Evolutionary conservation across 2,113 vertebrate species (phyloP), one percentile per base, ranked within the genome.

Genomic region (Scytalopus superciliaris): DNA sequence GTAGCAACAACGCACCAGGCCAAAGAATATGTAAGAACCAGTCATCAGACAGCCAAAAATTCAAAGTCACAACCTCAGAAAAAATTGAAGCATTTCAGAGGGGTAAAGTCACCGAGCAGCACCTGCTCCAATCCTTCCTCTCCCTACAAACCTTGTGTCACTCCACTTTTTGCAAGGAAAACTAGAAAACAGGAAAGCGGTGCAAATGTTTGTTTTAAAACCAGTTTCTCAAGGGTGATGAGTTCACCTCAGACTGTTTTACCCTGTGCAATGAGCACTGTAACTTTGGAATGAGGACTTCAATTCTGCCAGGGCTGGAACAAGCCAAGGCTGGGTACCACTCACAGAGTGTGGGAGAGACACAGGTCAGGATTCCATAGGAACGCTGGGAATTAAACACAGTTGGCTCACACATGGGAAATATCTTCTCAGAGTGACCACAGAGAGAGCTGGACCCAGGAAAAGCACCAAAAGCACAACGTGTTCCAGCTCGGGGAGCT

Each of bases 241-340:
- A 37, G 19, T 49, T 87, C 31, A 16, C 15, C 23, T 44, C 37
- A 27, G 6, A 35, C 12, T 49, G 19, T 19, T 82, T 52, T 4
- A 52, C 35, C 39, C 22, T 23, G 10, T 64, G 42, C 33, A 60
- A 64, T 30, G 33, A 80, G 63, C 66, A 21, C 24, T 35, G 1
- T 3, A 47, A 17, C 28, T 75, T 5, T 2, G 4, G 6, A n/a
- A 68, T 2, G 39, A 56, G 44, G 19, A 35, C 14, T 1, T 7
- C 7, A 12, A 40, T 35, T 47, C 18, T 69, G 17, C 14, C 14
- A 60, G 23, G 49, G 37, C 60, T 28, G 10, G 35, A 72, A n/a
- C 5, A 0, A 47, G 53, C 52, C n/a, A 68, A 53, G 45, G 42
- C 1, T 0, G 1, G 64, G 49, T 10, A 62, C 69, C 59, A 6